Percentiles rank a stretch among this genome's conserved stretches.
phyloP scores from a whole-genome alignment of 1,140 invertebrate species.

The Megalopta genalis region DNA sequence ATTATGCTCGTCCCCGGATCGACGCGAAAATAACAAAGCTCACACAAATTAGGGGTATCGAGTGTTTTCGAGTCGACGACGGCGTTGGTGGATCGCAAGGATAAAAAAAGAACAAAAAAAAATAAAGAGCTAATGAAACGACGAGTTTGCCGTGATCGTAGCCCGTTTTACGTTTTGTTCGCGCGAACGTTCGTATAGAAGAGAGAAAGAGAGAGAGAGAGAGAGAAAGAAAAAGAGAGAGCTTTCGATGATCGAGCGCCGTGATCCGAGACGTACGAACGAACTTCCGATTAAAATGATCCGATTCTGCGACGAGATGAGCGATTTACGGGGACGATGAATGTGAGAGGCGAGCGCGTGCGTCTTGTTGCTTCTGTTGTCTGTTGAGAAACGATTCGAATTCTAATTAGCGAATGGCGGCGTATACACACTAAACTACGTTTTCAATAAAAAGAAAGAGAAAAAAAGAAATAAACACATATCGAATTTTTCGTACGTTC shows the following conservation, averaged over 20 bases:
- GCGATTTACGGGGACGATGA: too few species aligned
- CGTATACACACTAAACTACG: neutral
- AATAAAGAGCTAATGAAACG: too few species aligned
- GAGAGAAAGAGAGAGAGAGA: too few species aligned
- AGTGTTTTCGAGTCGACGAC: neutral
- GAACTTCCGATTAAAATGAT: too few species aligned
- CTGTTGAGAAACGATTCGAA: neutral
- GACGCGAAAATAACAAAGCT: neutral
- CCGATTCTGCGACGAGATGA: too few species aligned
- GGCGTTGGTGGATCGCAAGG: neutral
- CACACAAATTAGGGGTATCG: constrained; percentile 15
- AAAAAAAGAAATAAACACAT: neutral
- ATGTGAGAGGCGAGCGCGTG: neutral
- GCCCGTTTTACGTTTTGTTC: neutral
- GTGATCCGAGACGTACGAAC: neutral
- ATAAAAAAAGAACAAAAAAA: too few species aligned
- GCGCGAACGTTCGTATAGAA: neutral
- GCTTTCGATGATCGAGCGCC: too few species aligned
- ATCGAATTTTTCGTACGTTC: neutral
- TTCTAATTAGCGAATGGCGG: neutral
- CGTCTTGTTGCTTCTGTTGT: neutral
- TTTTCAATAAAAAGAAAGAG: neutral
- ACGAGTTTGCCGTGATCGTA: neutral
- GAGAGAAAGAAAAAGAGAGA: too few species aligned
- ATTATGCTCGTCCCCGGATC: neutral